phyloP scores from a whole-genome alignment of 1,140 invertebrate genomes.

The Heliconius nattereri region DNA sequence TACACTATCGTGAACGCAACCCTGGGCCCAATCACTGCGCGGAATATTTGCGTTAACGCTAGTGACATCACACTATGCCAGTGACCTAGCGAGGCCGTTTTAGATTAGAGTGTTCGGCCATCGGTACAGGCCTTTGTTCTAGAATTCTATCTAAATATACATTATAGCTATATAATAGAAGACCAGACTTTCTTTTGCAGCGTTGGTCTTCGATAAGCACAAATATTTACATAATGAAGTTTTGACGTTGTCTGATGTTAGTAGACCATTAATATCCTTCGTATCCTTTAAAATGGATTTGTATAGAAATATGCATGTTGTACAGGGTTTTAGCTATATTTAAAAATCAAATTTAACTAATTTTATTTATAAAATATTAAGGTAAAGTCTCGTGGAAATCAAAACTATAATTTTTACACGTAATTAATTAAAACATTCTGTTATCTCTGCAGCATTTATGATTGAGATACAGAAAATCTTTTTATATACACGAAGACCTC shows the following conservation, averaged over 20 bases:
- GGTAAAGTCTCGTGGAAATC: too few species aligned
- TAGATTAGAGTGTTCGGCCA: slow-evolving; percentile 43
- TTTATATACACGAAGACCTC: not conserved
- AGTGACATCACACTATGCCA: slow-evolving; percentile 48
- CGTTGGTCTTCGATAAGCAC: not conserved
- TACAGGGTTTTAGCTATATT: not conserved
- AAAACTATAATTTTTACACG: not conserved
- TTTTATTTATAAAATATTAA: not conserved
- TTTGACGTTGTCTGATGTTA: slow-evolving; percentile 7
- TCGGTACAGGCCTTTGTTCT: slow-evolving; percentile 18
- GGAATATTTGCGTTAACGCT: slow-evolving; percentile 44
- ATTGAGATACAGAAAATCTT: slow-evolving; percentile 9
- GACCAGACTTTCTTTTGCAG: slow-evolving; percentile 2
- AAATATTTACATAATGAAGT: slow-evolving; percentile 10
- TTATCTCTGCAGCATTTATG: slow-evolving; percentile 6
- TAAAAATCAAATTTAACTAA: not conserved
- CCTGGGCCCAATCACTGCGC: slow-evolving; percentile 42
- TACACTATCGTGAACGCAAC: slow-evolving; percentile 27
- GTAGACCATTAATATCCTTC: not conserved
- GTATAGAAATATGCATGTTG: not conserved
- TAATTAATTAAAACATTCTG: not conserved
- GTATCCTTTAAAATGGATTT: not conserved
- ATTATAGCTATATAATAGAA: not conserved
- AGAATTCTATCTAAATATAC: not conserved
- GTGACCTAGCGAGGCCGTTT: slow-evolving; percentile 49